Conservation (phyloP, 2,797 vertebrate genomes). For the Anguilla anguilla region DNA sequence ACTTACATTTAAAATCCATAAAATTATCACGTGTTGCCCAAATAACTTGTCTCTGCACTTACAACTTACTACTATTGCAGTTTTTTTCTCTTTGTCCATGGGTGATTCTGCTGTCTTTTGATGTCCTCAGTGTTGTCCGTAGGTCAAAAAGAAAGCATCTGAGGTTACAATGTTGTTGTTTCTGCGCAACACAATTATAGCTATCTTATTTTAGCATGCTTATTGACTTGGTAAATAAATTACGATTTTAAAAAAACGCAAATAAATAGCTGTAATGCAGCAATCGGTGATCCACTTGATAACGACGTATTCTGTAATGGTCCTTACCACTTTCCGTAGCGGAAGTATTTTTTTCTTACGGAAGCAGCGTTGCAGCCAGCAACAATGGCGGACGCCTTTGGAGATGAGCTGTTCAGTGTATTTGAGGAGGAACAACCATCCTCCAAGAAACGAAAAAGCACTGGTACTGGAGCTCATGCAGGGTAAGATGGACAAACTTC, state of each 20-base stretch:
- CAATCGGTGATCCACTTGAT: background rate
- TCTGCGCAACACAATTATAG: too few relatives aligned
- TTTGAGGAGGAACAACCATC: constrained; percentile 84
- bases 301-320: background rate
- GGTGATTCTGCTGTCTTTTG: background rate
- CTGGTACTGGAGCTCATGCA: constrained; percentile 28
- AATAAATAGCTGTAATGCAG: background rate
- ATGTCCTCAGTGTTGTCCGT: too few relatives aligned
- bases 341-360: background rate
- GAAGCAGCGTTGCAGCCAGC: background rate
- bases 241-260: too few relatives aligned
- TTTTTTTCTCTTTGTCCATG: background rate
- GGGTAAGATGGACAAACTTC: constrained; percentile 69
- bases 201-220: too few relatives aligned
- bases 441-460: constrained; percentile 64
- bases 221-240: too few relatives aligned
- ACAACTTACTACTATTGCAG: too few relatives aligned
- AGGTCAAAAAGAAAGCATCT: too few relatives aligned
- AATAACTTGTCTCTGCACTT: too few relatives aligned
- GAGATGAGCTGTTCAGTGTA: constrained; percentile 91
- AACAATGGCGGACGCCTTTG: constrained; percentile 91
- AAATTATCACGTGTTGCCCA: too few relatives aligned
- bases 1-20: too few relatives aligned
- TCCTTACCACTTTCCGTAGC: background rate
- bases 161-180: too few relatives aligned